A percentile compares a stretch with the other conserved stretches of the same genome.
These are phyloP conservation scores for Apis cerana DNA, from an alignment of 1,140 invertebrate species.

Conservation along the genomic window DNA sequence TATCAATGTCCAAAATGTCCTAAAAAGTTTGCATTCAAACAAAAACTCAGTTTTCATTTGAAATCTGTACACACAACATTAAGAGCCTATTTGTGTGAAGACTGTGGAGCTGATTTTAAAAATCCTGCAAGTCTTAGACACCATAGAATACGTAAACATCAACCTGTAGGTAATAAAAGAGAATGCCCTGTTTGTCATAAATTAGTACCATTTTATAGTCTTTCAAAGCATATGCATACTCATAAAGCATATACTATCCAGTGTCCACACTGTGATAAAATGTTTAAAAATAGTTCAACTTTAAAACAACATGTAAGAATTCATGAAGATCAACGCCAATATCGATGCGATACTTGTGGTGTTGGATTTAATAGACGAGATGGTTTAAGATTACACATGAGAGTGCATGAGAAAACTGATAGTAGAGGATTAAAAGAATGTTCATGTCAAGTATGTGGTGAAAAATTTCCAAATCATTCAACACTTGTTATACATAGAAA, in stretches of 20 bases:
- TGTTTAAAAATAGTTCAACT: slow-evolving; percentile 80
- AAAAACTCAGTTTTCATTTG: slow-evolving; percentile 78
- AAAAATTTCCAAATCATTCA: slow-evolving; percentile 79
- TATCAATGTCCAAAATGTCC: slow-evolving; percentile 79
- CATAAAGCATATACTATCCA: slow-evolving; percentile 80
- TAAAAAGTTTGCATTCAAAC: slow-evolving; percentile 80
- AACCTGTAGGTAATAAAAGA: slow-evolving; percentile 75
- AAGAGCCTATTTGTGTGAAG: slow-evolving; percentile 77
- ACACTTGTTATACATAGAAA: slow-evolving; percentile 79
- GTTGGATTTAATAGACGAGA: slow-evolving; percentile 81
- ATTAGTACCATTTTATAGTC: slow-evolving; percentile 78
- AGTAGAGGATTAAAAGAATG: slow-evolving; percentile 78
- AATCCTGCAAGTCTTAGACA: slow-evolving; percentile 79
- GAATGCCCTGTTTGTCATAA: slow-evolving; percentile 78
- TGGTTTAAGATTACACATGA: slow-evolving; percentile 80
- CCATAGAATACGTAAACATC: slow-evolving; percentile 79
- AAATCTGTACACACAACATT: slow-evolving; percentile 78
- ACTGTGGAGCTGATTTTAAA: slow-evolving; percentile 80
- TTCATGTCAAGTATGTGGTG: slow-evolving; percentile 78
- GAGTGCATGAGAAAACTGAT: slow-evolving; percentile 76
- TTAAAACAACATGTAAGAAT: slow-evolving; percentile 79
- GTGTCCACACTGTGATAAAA: slow-evolving; percentile 79
- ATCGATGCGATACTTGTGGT: slow-evolving; percentile 78
- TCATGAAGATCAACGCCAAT: slow-evolving; percentile 79
- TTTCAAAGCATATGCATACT: slow-evolving; percentile 80